Evolutionary conservation across 2,888 invertebrate species (phyloP), one percentile per base, ranked within the genome.

Genomic region (Chrysomela aeneicollis): DNA sequence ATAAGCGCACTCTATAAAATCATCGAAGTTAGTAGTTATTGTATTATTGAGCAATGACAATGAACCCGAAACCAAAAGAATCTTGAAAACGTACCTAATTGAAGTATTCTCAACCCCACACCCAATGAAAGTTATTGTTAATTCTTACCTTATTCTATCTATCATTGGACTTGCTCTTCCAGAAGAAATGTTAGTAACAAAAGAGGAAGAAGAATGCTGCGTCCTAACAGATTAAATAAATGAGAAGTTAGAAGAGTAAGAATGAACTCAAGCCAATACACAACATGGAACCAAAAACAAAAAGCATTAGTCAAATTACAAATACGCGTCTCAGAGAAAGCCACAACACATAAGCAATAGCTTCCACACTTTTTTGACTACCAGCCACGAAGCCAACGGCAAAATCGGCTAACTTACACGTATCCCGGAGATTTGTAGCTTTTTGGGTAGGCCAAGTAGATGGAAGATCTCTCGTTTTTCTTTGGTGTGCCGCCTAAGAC

Each of bases 381-480:
- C 35, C 2, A 35, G 9, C 42, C 6, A 42, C 42, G 12, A n/a
- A 42, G 12, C 3, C 10, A 42, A 10, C 15, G 35, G 63, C 58
- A 61, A 64, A 64, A 59, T 54, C 55, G 18, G 37, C 22, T 51
- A 66, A 83, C 84, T 84, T 82, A 86, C 86, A 84, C 82, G 71
- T 85, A 80, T 30, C 82, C 82, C 18, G 80, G 84, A 52, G 85
- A 81, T 70, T 84, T 78, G 70, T 85, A 86, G 68, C 82, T 79
- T 61, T 84, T 82, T 9, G 85, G 83, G 75, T 85, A 85, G 63
- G 83, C 83, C 70, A 83, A 77, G 32, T 83, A 82, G 68, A 84
- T 78, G 63, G 85, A 85, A 61, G 85, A 85, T 64, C 88, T 85
- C 80, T 88, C 87, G 71, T 84, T 85, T 78, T 89, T 89, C 74